A percentile compares a stretch with the other conserved stretches of the same genome.
These are phyloP conservation scores for Eufriesea mexicana DNA, from an alignment of 1,140 invertebrate genomes.

Conservation along the genomic window DNA sequence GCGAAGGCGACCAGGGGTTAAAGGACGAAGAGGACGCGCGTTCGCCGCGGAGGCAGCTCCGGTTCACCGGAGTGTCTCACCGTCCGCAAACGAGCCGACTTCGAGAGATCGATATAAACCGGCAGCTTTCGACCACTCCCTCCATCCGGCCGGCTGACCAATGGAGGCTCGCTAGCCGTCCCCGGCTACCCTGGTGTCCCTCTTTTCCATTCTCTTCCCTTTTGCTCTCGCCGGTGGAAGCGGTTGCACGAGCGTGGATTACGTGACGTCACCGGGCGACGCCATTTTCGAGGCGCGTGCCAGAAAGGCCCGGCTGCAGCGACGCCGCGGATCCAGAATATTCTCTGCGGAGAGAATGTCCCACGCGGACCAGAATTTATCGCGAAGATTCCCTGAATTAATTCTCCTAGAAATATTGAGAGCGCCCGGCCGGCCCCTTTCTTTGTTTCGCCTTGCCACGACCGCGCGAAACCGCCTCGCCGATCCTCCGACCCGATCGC, in stretches of 20 bases:
- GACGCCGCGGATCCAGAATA: constrained; percentile 54
- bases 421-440: constrained; percentile 10
- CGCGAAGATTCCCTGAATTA: constrained; percentile 51
- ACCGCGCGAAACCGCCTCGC: not conserved
- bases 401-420: constrained; percentile 49
- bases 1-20: not conserved
- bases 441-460: constrained; percentile 24
- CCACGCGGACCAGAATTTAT: constrained; percentile 52
- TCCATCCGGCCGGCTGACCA: constrained; percentile 77
- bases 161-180: constrained; percentile 78
- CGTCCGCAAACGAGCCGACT: constrained; percentile 57
- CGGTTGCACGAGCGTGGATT: constrained; percentile 63
- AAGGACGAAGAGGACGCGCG: constrained; percentile 48
- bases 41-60: constrained; percentile 54
- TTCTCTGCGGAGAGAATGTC: constrained; percentile 52
- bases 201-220: constrained; percentile 71
- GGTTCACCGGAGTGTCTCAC: constrained; percentile 49
- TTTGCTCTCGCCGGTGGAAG: constrained; percentile 53
- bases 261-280: constrained; percentile 78
- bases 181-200: constrained; percentile 72
- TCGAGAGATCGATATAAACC: constrained; percentile 79
- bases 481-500: not conserved
- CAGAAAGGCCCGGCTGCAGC: constrained; percentile 66
- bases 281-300: constrained; percentile 81
- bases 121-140: constrained; percentile 78